Evolutionary conservation across 1,140 invertebrate species (phyloP), one percentile per base, ranked within the genome.

Genomic region (Calephelis nemesis): DNA sequence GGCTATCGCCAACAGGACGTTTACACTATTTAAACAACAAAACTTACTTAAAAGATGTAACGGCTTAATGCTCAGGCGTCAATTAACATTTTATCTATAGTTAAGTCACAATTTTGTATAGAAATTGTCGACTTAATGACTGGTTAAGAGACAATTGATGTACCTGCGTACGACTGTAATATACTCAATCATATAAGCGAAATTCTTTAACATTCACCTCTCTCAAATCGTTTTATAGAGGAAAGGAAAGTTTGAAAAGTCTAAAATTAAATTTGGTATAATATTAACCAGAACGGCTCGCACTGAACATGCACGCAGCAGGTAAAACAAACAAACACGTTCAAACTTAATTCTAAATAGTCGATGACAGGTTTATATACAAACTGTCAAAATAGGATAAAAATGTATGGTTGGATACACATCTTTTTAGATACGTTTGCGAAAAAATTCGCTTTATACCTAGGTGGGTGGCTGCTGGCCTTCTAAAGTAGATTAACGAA

Each of bases 341-440:
- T 52, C 63, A 67, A 69, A 76, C 75, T 81, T 83, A 75, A 89
- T 84, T 71, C 70, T 83, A 88, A 89, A 89, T 82, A 89, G 62
- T 54, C 87, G 87, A 83, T 62, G 83, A 89, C 70, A 68, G 87
- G 85, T 82, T 76, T 82, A 73, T 84, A 83, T 52, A 84, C 80
- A 78, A 19, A 2, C 69, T 75, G 76, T 80, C 79, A 72, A 79
- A 76, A 69, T 15, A 73, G 30, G 45, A 54, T 66, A 49, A 65
- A 75, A 72, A 62, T 65, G 63, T 75, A 52, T 47, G 49, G 47
- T 62, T 64, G 9, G 9, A 62, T 69, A 70, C 70, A 54, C 68
- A 71, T 50, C 69, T 75, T 70, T 69, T 68, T 71, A 73, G 75
- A 78, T 72, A 75, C 67, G 72, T 74, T 74, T 63, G 65, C 70